Evolutionary conservation across 1,140 invertebrate species (phyloP).

Genomic region (Drosophila lini): DNA sequence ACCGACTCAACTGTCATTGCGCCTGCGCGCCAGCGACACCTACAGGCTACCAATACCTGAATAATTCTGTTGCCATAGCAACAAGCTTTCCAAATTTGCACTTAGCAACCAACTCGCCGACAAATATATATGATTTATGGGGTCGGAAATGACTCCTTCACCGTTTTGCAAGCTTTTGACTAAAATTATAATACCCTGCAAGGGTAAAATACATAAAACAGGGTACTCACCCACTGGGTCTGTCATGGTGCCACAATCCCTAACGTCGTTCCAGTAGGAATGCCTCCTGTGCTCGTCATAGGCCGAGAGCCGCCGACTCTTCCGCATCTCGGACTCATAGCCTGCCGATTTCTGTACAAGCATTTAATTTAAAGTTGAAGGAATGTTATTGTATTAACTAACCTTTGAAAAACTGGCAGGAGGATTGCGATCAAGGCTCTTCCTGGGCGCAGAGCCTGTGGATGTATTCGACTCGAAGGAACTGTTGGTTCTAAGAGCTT

Average conservation of each 20-base stretch:
- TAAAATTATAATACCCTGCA: no score
- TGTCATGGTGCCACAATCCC: constrained; percentile 60
- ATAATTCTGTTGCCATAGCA: no score
- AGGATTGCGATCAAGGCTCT: constrained; percentile 53
- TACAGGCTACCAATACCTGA: no score
- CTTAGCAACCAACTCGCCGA: no score
- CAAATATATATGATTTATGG: no score
- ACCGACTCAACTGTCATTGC: no score
- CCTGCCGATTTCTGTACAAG: constrained; percentile 43
- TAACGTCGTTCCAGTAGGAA: constrained; percentile 63
- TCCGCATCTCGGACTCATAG: constrained; percentile 47
- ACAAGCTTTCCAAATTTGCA: no score
- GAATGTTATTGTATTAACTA: neutral
- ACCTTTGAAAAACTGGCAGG: constrained; percentile 31
- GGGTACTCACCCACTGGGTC: constrained; percentile 57
- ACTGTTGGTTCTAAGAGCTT: constrained; percentile 27
- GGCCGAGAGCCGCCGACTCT: constrained; percentile 50
- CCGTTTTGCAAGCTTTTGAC: no score
- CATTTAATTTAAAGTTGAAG: neutral
- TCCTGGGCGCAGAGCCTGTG: constrained; percentile 6
- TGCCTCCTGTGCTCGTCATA: constrained; percentile 62
- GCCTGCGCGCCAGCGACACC: no score
- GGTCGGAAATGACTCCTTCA: no score
- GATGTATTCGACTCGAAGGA: constrained; percentile 60
- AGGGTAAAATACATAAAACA: no score